These are phyloP conservation scores for Tetanocera ferruginea DNA, from an alignment of 2,888 invertebrate species.

Conservation along the genomic window DNA sequence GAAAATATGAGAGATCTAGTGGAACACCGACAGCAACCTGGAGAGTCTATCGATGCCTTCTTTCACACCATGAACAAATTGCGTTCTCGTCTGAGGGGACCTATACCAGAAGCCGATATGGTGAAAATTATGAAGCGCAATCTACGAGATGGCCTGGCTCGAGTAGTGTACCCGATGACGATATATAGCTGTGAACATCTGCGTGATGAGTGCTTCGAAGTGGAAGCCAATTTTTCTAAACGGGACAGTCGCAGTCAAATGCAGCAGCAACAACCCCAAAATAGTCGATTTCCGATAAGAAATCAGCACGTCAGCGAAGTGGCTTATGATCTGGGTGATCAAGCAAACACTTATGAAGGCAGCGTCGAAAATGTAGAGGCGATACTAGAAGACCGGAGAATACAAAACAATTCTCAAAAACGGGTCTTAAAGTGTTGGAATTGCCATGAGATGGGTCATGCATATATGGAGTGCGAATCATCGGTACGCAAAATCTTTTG, in stretches of 20 bases:
- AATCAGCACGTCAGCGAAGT: not conserved
- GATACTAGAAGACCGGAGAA: not conserved
- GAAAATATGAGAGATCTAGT: constrained; percentile 15
- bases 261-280: not conserved
- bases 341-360: not conserved
- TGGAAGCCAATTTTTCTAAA: not conserved
- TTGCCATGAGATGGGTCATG: constrained; percentile 24
- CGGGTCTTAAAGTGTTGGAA: constrained; percentile 28
- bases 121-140: constrained; percentile 6
- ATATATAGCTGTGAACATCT: not conserved
- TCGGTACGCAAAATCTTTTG: constrained; percentile 24
- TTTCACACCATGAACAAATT: constrained; percentile 2
- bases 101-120: not conserved
- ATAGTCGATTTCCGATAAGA: not conserved
- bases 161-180: constrained; percentile 3
- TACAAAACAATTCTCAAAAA: not conserved
- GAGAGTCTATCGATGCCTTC: constrained; percentile 1
- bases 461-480: constrained; percentile 29
- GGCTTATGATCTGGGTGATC: not conserved
- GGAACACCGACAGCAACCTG: not conserved
- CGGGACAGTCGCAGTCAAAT: not conserved
- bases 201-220: constrained; percentile 13
- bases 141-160: not conserved
- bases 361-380: not conserved
- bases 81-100: not conserved